Conservation (phyloP, 2,888 invertebrate species). For the Cheilosia grossa region DNA sequence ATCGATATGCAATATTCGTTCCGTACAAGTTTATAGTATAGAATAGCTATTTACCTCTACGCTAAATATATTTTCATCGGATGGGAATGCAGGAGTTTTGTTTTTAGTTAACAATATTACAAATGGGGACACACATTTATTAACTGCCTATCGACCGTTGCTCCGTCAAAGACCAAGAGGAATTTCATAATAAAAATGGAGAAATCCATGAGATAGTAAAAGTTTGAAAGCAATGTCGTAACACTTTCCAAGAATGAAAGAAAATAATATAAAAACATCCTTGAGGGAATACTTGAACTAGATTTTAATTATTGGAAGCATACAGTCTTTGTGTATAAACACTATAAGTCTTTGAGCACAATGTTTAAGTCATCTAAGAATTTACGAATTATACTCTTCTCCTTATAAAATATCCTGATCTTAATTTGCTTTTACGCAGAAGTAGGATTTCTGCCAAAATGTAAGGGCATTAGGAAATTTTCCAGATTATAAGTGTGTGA, state of each 20-base stretch:
- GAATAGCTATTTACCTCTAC: no score
- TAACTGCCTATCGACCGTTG: constrained; percentile 7
- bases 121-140: background rate
- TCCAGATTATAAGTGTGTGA: no score
- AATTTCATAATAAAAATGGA: no score
- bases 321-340: constrained; percentile 3
- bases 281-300: constrained; percentile 53
- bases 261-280: constrained; percentile 24
- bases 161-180: constrained; percentile 2
- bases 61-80: no score
- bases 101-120: background rate
- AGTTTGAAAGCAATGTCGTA: constrained; percentile 31
- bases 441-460: no score
- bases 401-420: no score
- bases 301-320: constrained; percentile 62
- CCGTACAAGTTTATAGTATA: no score
- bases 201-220: background rate
- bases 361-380: no score
- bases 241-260: constrained; percentile 43
- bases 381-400: no score
- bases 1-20: no score
- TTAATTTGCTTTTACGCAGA: no score
- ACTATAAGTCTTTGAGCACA: background rate
- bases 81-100: background rate
- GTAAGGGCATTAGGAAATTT: no score